phyloP scores from a whole-genome alignment of 2,113 vertebrate species.

The Engraulis encrasicolus region DNA sequence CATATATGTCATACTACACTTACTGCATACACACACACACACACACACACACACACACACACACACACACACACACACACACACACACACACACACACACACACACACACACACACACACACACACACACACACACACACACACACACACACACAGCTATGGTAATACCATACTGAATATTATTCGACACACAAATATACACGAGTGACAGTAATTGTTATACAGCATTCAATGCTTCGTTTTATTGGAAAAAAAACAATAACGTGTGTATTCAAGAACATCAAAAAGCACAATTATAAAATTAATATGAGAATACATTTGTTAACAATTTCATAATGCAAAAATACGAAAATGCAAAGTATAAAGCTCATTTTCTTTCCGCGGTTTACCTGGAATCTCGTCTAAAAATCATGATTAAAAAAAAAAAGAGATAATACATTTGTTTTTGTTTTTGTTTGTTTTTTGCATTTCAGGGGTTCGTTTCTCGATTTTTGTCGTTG shows the following conservation, averaged over 20 bases:
- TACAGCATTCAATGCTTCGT: constrained; percentile 61
- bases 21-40: too few relatives aligned
- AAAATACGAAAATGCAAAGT: constrained; percentile 80
- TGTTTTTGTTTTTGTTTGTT: constrained; percentile 77
- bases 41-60: too few relatives aligned
- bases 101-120: too few relatives aligned
- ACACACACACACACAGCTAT: too few relatives aligned
- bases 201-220: background rate
- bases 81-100: too few relatives aligned
- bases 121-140: too few relatives aligned
- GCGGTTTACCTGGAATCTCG: constrained; percentile 73
- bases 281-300: constrained; percentile 82
- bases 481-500: too few relatives aligned
- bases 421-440: constrained; percentile 85
- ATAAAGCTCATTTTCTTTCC: constrained; percentile 71
- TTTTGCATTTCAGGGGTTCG: too few relatives aligned
- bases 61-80: too few relatives aligned
- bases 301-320: constrained; percentile 73
- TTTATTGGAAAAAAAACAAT: constrained; percentile 36
- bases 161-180: too few relatives aligned
- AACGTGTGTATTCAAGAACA: constrained; percentile 65
- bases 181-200: background rate
- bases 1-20: too few relatives aligned
- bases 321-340: constrained; percentile 70
- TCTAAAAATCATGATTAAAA: constrained; percentile 77